Base-by-base conservation (phyloP, 2,888 invertebrate genomes). In the Biston stratarius region DNA sequence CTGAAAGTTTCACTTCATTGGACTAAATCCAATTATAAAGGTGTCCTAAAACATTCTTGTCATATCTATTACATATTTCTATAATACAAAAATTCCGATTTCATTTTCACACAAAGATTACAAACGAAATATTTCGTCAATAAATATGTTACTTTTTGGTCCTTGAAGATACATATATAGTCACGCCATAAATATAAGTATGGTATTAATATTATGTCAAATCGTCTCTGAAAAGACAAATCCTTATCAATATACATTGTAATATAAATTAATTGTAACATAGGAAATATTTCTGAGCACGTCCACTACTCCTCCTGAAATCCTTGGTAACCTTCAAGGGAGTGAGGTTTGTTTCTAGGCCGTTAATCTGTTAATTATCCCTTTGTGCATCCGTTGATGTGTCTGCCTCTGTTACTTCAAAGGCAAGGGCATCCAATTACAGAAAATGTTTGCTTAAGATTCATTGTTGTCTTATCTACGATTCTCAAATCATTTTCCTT, bases 391-490 rank as follows among this genome's bases (percentile, higher is more conserved):
- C 65, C 69, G 60, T 57, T 69, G 70, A 68, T 73, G 76, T 68
- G 67, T 60, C 67, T 67, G 64, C 64, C 69, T 73, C 60, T 38
- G 64, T 75, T 74, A 79, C 74, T 77, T 78, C 77, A 81, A 81
- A 81, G 78, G 74, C 58, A 57, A 61, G 55, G 53, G 64, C 64
- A 69, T 67, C 69, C 71, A 73, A 73, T 74, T 73, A 75, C 71
- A 66, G 61, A 71, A 75, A 79, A 78, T 79, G 77, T 80, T 80
- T 77, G 77, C 75, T 61, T 74, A 75, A 78, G 74, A 74, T 74
- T 79, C 75, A 81, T 78, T 80, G 80, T 81, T 78, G 75, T 78
- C 74, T 83, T 81, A 82, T 79, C 79, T 79, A 66, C 61, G 69
- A 76, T 69, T 77, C 68, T 69, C 65, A 69, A 79, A 79, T 79